Conservation (phyloP, 2,888 invertebrate species). For the Noctuana brunneofusca region DNA sequence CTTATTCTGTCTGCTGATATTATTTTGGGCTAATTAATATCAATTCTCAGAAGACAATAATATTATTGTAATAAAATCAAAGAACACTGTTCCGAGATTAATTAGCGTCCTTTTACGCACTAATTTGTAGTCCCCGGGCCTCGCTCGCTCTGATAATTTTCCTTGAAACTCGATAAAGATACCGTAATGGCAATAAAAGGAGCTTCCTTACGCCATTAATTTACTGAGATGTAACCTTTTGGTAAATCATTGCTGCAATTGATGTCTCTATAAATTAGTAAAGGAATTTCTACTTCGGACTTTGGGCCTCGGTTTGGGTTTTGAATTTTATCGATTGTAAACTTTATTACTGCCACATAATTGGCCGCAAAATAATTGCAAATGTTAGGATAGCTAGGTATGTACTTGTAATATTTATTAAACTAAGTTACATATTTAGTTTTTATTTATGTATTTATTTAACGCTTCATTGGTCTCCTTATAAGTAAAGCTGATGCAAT, state of each 20-base stretch:
- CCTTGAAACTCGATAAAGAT: constrained; percentile 67
- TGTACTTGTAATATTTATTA: background rate
- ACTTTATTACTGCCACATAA: background rate
- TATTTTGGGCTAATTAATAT: background rate
- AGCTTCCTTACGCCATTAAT: constrained; percentile 60
- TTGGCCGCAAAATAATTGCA: no score
- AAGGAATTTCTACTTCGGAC: constrained; percentile 36
- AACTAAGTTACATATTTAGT: no score
- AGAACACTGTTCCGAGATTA: constrained; percentile 7
- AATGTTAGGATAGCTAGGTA: no score
- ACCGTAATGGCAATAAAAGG: constrained; percentile 68
- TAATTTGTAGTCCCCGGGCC: constrained; percentile 18
- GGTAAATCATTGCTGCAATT: constrained; percentile 66
- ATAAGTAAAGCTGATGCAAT: no score
- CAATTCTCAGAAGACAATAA: background rate
- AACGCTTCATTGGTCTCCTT: no score
- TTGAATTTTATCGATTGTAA: background rate
- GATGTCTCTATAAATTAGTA: constrained; percentile 68
- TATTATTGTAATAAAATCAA: constrained; percentile 29
- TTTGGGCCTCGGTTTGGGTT: no score
- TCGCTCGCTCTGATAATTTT: constrained; percentile 40
- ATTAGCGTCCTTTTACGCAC: constrained; percentile 15
- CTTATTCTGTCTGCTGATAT: background rate
- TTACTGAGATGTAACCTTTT: constrained; percentile 62
- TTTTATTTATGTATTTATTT: no score